Percentiles rank a stretch among this genome's conserved stretches.
phyloP scores from a whole-genome alignment of 2,888 invertebrate species.

The Adineta ricciae region DNA sequence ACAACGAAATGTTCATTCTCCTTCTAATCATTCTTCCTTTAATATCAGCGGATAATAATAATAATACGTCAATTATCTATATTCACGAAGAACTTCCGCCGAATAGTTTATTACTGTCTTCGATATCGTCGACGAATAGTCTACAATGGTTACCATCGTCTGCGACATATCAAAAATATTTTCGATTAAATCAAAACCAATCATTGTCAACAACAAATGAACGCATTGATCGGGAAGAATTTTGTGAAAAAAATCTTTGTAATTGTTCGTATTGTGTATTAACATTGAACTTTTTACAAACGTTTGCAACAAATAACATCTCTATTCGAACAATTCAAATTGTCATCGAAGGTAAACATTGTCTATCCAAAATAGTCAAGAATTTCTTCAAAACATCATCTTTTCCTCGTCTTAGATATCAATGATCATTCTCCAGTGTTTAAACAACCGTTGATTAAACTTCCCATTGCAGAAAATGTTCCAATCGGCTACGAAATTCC shows the following conservation, averaged over 20 bases:
- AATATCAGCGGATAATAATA: background rate
- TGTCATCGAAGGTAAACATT: slow-evolving; percentile 2
- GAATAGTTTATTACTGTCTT: background rate
- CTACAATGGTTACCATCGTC: slow-evolving; percentile 15
- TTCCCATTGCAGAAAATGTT: slow-evolving; percentile 25
- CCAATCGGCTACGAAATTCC: slow-evolving; percentile 30
- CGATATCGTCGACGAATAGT: background rate
- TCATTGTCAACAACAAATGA: background rate
- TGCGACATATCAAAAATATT: background rate
- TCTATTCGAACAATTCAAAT: background rate
- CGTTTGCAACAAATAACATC: background rate
- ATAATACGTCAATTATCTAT: background rate
- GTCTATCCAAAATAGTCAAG: too few relatives aligned
- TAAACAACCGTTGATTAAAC: background rate
- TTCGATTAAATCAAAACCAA: background rate
- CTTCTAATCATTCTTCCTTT: background rate
- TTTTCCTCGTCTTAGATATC: too few relatives aligned
- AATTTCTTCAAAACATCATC: too few relatives aligned
- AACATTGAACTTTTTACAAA: slow-evolving; percentile 19
- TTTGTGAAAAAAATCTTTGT: slow-evolving; percentile 19
- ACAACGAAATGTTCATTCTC: background rate
- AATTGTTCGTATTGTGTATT: slow-evolving; percentile 13
- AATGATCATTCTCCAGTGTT: slow-evolving; percentile 31
- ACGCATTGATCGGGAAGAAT: slow-evolving; percentile 14
- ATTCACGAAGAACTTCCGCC: slow-evolving; percentile 12